Base-by-base conservation (phyloP, 1,140 invertebrate genomes). In the Ctenoplectra terminalis region DNA sequence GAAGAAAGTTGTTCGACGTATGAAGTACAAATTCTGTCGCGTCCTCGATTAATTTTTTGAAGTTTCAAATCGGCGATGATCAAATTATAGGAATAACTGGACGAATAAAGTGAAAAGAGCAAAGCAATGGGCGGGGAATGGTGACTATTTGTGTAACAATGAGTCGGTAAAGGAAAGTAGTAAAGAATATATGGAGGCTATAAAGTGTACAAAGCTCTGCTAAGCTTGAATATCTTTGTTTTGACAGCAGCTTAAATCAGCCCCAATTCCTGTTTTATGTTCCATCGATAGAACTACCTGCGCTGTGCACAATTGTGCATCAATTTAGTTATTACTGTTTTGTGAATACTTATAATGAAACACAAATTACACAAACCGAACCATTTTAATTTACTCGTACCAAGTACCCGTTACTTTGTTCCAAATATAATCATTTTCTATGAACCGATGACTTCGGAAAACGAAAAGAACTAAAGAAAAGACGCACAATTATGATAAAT, bases 401-500 rank as follows among this genome's bases (percentile, higher is more conserved):
- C n/a, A n/a, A n/a, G n/a, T n/a, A n/a, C n/a, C n/a, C n/a, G n/a
- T n/a, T n/a, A n/a, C n/a, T n/a, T n/a, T n/a, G n/a, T n/a, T n/a
- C n/a, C n/a, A 13, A 48, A 17, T 48, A 11, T 2, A 15, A 15
- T 1, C 13, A 48, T 13, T 48, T 0, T 11, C 0, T 1, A 15
- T 1, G 46, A 40, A 40, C 1, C 17, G 26, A 15, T 40, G 9
- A 23, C 13, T 2, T 17, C 6, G 26, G 7, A 23, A 26, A 43
- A 43, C 13, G 13, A 15, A 15, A 1, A 15, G 13, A 40, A 64
- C 2, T 0, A n/a, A 26, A 37, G 2, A 2, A 29, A 29, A 26
- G 7, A 26, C 64, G 43, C n/a, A 29, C n/a, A 3, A 52, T 17
- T 64, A 81, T 40, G 46, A 73, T 15, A 63, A 80, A 80, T 56